A percentile compares a stretch with the other conserved stretches of the same genome.
These are phyloP conservation scores for Heterocephalus glaber DNA, from an alignment of 2,113 vertebrate genomes.

Conservation along the genomic window DNA sequence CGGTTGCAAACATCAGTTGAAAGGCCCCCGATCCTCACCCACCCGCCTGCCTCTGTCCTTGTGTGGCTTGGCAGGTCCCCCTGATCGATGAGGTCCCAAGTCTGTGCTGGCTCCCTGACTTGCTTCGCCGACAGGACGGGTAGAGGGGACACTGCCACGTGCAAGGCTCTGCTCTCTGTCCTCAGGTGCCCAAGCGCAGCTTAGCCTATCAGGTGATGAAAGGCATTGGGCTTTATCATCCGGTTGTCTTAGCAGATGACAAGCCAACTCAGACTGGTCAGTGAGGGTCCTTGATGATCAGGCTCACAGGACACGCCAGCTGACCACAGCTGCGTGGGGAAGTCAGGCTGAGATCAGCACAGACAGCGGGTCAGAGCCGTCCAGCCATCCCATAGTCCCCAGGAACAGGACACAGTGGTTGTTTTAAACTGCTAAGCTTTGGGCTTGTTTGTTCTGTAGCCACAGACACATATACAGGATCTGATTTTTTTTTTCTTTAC, in stretches of 20 bases:
- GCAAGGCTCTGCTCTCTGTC: not conserved
- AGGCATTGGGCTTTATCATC: not conserved
- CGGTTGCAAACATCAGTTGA: not conserved
- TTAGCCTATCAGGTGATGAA: not conserved
- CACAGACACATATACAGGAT: not conserved
- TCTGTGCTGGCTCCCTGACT: not conserved
- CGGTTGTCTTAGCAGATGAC: not conserved
- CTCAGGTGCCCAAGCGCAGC: not conserved
- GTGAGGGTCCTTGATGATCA: not conserved
- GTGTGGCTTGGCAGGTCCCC: not conserved
- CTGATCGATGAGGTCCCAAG: not conserved
- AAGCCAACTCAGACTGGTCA: not conserved
- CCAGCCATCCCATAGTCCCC: fast-evolving
- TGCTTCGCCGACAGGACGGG: not conserved
- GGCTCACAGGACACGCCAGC: not conserved
- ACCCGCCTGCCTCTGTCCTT: not conserved
- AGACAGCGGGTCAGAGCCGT: not conserved
- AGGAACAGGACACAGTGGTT: not conserved
- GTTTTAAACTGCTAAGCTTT: not conserved
- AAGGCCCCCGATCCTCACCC: not conserved
- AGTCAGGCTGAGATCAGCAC: not conserved
- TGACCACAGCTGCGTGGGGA: not conserved
- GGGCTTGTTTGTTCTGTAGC: not conserved
- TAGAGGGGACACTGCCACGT: fast-evolving
- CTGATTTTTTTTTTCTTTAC: not conserved